phyloP scores from a whole-genome alignment of 23 tunicate genomes.

The Trididemnum miniatum region DNA sequence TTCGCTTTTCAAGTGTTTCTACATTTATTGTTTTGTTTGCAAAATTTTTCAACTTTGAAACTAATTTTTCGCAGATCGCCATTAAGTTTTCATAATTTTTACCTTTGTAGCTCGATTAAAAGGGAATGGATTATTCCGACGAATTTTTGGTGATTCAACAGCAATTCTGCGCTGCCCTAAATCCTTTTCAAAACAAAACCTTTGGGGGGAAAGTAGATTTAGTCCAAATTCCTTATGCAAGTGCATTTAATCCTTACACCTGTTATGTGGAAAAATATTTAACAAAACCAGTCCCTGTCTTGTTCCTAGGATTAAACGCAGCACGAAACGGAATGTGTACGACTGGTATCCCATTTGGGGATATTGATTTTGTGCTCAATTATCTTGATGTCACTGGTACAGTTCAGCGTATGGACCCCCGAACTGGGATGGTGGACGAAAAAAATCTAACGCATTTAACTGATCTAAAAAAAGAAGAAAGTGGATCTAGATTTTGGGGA shows the following conservation, averaged over 20 bases:
- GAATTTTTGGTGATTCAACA: not conserved
- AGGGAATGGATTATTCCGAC: no score
- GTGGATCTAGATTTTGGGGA: not conserved
- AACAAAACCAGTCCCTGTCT: not conserved
- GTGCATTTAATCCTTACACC: not conserved
- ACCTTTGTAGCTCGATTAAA: no score
- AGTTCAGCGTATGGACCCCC: not conserved
- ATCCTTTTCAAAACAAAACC: no score
- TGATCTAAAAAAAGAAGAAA: not conserved
- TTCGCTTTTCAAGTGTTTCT: no score
- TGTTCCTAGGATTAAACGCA: not conserved
- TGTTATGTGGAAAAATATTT: not conserved
- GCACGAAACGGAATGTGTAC: not conserved
- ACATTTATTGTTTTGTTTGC: no score
- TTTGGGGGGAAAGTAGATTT: no score
- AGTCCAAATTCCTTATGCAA: not conserved
- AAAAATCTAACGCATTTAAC: not conserved
- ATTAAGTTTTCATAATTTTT: no score
- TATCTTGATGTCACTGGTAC: not conserved
- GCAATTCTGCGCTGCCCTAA: not conserved
- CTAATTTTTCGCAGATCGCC: no score
- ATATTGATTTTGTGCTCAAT: no score
- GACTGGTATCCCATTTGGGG: not conserved
- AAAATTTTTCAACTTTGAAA: no score
- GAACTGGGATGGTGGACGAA: not conserved